Base-by-base conservation (phyloP, 2,113 vertebrate species). In the Alaudala cheleensis region DNA sequence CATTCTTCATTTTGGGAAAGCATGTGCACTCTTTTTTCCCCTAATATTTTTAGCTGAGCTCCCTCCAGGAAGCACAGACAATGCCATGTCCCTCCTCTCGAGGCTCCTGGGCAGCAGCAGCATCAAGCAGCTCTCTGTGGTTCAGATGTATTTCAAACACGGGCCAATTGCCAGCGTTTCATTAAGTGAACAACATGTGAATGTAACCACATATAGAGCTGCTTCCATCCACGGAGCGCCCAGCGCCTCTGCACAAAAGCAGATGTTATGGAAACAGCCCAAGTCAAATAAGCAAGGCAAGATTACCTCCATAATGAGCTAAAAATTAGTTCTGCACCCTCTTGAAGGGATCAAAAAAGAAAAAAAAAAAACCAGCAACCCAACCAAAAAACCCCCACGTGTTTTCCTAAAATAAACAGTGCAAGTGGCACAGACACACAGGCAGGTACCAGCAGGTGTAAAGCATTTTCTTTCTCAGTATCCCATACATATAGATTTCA, bases 261-360 rank as follows among this genome's bases (percentile, higher is more conserved):
- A 97, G 95, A 97, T 97, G 95, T 95, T 80, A 56, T 96, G 96
- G 97, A 97, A 94, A 91, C 89, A 78, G 86, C 87, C 95, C 93
- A 97, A 96, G 89, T 89, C 94, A 97, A 97, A 97, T 90, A 97
- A 97, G 96, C 92, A 87, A 82, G 88, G 85, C 86, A 87, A 96
- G 96, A 97, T 97, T 97, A 95, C 95, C 94, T 96, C 90, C 72
- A 20, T 95, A 97, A 97, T 82, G 92, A 97, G 93, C 93, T 95
- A 92, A 95, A 97, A 97, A 96, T 97, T 95, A 95, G 93, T 76
- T 96, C 93, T 94, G 73, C 92, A 78, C 88, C 81, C 72, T 96
- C 67, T 74, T 94, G 94, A 94, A 96, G 78, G 64, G 70, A 95
- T 96, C 9, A 65, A 44, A 54, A 40, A 62, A 56, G 4, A 34